phyloP scores from a whole-genome alignment of 2,797 vertebrate genomes.

The Coendou prehensilis region DNA sequence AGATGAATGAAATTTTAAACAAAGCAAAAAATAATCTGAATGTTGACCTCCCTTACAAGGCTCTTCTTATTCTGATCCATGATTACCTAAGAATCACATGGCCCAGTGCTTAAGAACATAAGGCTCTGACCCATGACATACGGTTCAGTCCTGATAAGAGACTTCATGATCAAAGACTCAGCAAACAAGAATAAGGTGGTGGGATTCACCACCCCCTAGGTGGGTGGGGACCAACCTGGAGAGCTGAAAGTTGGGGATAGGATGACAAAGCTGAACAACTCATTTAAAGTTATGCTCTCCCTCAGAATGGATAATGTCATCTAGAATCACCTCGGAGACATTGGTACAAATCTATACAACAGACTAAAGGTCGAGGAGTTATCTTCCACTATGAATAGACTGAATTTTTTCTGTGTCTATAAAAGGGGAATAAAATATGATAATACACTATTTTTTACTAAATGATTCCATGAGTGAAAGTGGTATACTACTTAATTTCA shows the following conservation, averaged over 20 bases:
- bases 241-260: neutral
- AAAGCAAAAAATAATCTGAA: neutral
- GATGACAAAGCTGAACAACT: neutral
- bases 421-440: neutral
- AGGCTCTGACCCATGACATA: neutral
- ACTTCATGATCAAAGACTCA: neutral
- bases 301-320: neutral
- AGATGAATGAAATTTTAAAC: neutral
- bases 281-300: neutral
- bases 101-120: neutral
- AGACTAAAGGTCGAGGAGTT: neutral
- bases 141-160: neutral
- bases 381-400: constrained; percentile 19
- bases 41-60: neutral
- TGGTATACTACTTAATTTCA: neutral
- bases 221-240: neutral
- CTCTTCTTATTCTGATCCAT: neutral
- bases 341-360: neutral
- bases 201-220: neutral
- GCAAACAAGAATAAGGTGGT: neutral
- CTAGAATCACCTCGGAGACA: neutral
- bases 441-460: neutral
- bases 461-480: neutral
- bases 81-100: neutral
- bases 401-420: neutral